A percentile compares a stretch with the other conserved stretches of the same genome.
Evolutionary conservation across 2,113 vertebrate species (phyloP).

Genomic region (Charadrius vociferus): DNA sequence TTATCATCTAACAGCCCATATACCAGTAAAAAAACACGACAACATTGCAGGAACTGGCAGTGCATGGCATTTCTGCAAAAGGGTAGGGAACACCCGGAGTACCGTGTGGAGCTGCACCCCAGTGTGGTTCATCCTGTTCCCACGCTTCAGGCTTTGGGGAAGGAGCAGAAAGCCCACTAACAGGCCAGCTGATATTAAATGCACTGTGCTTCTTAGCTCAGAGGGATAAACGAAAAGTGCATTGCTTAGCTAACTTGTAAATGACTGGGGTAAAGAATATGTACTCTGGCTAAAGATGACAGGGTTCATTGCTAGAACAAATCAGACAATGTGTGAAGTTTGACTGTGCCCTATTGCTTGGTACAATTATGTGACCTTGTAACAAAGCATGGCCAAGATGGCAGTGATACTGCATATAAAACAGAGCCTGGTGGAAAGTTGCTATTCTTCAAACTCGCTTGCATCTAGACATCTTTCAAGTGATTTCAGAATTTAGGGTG

Average conservation of each 20-base stretch:
- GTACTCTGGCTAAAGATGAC: background rate
- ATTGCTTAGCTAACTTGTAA: background rate
- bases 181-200: background rate
- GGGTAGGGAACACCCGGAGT: background rate
- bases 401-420: conserved; percentile 12
- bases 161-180: background rate
- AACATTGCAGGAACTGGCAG: background rate
- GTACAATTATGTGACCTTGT: conserved; percentile 37
- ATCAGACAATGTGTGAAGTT: conserved; percentile 29
- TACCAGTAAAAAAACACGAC: background rate
- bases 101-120: background rate
- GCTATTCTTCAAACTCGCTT: conserved; percentile 42
- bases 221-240: background rate
- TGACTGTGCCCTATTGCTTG: background rate
- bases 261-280: background rate
- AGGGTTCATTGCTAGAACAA: conserved; percentile 17
- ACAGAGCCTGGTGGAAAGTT: conserved; percentile 26
- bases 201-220: background rate
- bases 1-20: background rate
- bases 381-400: conserved; percentile 57
- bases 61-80: background rate
- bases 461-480: conserved; percentile 55
- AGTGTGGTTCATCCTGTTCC: fast-evolving
- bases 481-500: conserved; percentile 50
- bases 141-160: background rate